Base-by-base conservation (phyloP, 2,888 invertebrate species). In the Tenthredo distinguenda region DNA sequence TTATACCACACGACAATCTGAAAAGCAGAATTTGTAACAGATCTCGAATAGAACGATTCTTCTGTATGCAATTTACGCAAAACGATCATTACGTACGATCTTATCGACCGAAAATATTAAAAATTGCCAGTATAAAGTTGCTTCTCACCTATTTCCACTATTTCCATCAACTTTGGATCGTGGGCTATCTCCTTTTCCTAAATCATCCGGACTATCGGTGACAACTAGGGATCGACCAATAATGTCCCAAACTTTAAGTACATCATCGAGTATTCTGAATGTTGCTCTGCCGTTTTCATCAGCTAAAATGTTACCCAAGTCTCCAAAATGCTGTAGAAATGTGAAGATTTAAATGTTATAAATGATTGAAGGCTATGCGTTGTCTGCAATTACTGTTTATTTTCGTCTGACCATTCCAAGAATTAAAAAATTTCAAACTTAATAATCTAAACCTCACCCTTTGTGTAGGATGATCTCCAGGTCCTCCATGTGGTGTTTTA, bases 1-100 rank as follows among this genome's bases (percentile, higher is more conserved):
- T 98, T 12, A 98, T 96, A 0, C 98, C 98, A 93, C 98, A 98
- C 0, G 97, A 96, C 79, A 98, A 92, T 86, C 97, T 97, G 93
- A 83, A 86, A 86, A 87, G n/a, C 26, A 62, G 40, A 58, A 81
- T 37, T 58, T 26, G 76, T 12, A 84, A 76, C 55, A 86, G 50
- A 58, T 65, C 6, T 76, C 79, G 18, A 76, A 84, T 71, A 37
- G 2, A 6, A 34, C 1, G 18, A 34, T 37, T 40, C 9, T 37
- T 40, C 12, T 18, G 7, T 9, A 71, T 37, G 7, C 15, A 34
- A 31, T 79, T 77, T 18, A 26, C 15, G 2, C 10, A 21, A 21
- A 12, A 62, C 21, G 21, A 21, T 62, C 40, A 62, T 81, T 40
- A 1, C 7, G 0, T 47, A 58, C 34, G 9, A 31, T 71, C n/a